Conservation (phyloP, 2,888 invertebrate species). For the Sturmia bella region DNA sequence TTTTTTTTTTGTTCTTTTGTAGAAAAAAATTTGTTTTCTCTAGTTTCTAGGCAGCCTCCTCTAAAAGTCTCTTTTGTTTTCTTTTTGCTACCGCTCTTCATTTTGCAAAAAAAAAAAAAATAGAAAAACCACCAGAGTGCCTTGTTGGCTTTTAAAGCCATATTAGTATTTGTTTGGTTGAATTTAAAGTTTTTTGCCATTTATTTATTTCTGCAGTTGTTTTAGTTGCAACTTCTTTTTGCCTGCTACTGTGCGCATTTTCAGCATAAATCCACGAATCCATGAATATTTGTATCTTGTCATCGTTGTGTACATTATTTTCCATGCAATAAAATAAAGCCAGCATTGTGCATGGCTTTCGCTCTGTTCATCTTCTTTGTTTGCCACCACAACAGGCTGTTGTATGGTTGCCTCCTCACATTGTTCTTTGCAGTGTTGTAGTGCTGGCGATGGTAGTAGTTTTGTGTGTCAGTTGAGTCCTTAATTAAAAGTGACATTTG, state of each 20-base stretch:
- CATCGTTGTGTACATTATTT: constrained; percentile 62
- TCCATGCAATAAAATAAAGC: constrained; percentile 53
- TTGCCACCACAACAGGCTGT: constrained; percentile 7
- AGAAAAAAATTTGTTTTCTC: constrained; percentile 9
- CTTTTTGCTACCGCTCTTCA: constrained; percentile 22
- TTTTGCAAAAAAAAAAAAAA: no score
- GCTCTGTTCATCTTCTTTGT: neutral
- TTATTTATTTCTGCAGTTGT: constrained; percentile 52
- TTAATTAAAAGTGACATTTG: constrained; percentile 67
- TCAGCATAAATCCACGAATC: constrained; percentile 40
- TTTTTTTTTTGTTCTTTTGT: constrained; percentile 24
- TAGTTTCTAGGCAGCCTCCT: constrained; percentile 40
- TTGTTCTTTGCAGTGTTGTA: neutral
- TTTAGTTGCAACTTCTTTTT: constrained; percentile 29
- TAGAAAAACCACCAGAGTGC: constrained; percentile 41
- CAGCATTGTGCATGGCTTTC: neutral
- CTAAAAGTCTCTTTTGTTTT: constrained; percentile 17
- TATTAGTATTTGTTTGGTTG: constrained; percentile 54
- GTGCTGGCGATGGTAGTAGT: neutral
- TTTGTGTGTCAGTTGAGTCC: constrained; percentile 41
- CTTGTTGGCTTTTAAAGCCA: constrained; percentile 67
- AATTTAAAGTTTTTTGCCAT: constrained; percentile 21
- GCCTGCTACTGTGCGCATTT: constrained; percentile 2
- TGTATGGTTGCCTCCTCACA: neutral
- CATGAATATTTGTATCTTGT: constrained; percentile 66